Evolutionary conservation across 2,797 vertebrate genomes (phyloP).

Genomic region (Huso huso): DNA sequence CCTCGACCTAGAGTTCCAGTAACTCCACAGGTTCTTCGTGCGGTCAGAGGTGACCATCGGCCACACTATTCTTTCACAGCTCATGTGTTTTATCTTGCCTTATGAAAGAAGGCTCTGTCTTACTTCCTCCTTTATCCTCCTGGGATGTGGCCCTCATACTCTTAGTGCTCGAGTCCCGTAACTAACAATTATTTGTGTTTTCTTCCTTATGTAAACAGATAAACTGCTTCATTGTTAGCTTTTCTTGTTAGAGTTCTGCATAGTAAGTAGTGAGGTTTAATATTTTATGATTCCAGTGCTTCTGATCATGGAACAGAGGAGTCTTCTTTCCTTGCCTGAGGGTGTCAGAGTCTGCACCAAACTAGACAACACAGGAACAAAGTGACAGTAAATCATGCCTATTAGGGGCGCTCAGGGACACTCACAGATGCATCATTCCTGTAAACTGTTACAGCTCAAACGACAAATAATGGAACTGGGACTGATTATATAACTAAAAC

Average conservation of each 20-base stretch:
- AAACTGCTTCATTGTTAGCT: slow-evolving; percentile 9
- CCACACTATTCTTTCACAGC: too few relatives aligned
- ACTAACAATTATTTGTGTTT: too few relatives aligned
- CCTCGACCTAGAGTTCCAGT: too few relatives aligned
- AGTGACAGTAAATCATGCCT: background rate
- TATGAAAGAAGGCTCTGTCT: too few relatives aligned
- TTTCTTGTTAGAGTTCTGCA: slow-evolving; percentile 6
- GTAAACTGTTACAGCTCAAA: slow-evolving; percentile 4
- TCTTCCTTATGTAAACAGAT: background rate
- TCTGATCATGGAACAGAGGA: background rate
- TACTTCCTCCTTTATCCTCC: too few relatives aligned
- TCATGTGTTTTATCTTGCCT: too few relatives aligned
- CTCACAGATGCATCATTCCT: background rate
- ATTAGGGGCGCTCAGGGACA: background rate
- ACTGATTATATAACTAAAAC: slow-evolving; percentile 4
- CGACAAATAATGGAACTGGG: background rate
- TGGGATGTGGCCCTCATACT: too few relatives aligned
- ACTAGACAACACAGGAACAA: background rate
- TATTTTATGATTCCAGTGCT: slow-evolving; percentile 4
- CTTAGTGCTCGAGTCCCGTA: too few relatives aligned
- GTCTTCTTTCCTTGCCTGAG: background rate
- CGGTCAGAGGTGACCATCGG: too few relatives aligned
- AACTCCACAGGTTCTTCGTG: too few relatives aligned
- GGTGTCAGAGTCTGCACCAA: background rate
- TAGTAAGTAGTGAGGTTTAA: slow-evolving; percentile 3